Conservation (phyloP, 2,113 vertebrate species). For the Edolisoma coerulescens region DNA sequence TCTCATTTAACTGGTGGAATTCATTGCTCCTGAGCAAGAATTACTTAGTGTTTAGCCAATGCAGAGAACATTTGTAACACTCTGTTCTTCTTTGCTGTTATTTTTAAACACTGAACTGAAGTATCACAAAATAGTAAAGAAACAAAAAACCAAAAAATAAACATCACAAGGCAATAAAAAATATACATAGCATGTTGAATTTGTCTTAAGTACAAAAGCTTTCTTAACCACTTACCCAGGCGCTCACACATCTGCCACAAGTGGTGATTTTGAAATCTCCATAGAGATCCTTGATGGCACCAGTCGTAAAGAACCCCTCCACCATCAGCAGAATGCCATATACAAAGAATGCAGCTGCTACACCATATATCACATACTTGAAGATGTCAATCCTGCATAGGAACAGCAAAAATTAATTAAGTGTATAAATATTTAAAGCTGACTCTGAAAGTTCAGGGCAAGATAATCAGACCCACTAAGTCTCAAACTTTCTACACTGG, state of each 20-base stretch:
- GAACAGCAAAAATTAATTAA: conserved; percentile 16
- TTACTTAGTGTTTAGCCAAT: not conserved
- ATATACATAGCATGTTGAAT: not conserved
- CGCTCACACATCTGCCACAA: conserved; percentile 96
- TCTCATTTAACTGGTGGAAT: not conserved
- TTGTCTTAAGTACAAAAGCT: not conserved
- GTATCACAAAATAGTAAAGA: not conserved
- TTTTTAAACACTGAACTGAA: not conserved
- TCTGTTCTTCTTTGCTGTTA: not conserved
- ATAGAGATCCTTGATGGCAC: conserved; percentile 97
- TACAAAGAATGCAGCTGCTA: conserved; percentile 97
- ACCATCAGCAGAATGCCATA: conserved; percentile 99
- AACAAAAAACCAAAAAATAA: not conserved
- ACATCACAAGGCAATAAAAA: not conserved
- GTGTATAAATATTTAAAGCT: not conserved
- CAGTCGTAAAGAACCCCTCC: conserved; percentile 98
- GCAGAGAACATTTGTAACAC: not conserved
- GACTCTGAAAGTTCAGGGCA: not conserved
- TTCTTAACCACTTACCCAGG: conserved; percentile 84
- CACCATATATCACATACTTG: conserved; percentile 98
- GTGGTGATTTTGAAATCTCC: conserved; percentile 99
- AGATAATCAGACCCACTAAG: not conserved
- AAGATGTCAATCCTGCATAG: conserved; percentile 92
- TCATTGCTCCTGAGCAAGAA: not conserved
- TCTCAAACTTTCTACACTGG: not conserved